Conservation (phyloP, 2,797 vertebrate species). For the Tamandua tetradactyla region DNA sequence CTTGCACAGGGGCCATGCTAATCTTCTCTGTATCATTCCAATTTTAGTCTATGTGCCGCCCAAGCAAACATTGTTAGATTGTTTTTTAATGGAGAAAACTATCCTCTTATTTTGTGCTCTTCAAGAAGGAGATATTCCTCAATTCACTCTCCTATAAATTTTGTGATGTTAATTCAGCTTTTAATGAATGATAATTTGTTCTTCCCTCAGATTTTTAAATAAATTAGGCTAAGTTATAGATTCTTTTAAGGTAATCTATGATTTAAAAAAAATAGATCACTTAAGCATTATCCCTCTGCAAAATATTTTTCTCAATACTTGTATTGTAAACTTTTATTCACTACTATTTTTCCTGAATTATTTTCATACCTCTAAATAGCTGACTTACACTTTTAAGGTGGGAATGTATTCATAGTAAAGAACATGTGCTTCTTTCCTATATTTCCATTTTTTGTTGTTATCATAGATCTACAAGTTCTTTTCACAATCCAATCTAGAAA, state of each 20-base stretch:
- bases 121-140: neutral
- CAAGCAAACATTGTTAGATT: neutral
- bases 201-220: neutral
- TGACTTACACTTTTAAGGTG: neutral
- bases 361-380: neutral
- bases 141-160: neutral
- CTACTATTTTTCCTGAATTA: neutral
- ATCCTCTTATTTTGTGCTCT: neutral
- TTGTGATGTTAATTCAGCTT: neutral
- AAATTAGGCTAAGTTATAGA: neutral
- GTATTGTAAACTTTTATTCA: neutral
- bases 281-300: neutral
- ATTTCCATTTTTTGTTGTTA: neutral
- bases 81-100: neutral
- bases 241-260: neutral
- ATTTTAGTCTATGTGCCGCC: no score
- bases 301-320: neutral
- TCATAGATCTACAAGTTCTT: neutral
- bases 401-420: neutral
- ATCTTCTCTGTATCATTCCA: no score
- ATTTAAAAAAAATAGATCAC: neutral
- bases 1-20: no score
- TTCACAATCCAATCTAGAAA: neutral
- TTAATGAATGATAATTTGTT: neutral
- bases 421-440: neutral